Percentiles rank a stretch among this genome's conserved stretches.
These are phyloP conservation scores for Actias luna DNA, from an alignment of 2,888 invertebrate genomes.

Conservation along the genomic window DNA sequence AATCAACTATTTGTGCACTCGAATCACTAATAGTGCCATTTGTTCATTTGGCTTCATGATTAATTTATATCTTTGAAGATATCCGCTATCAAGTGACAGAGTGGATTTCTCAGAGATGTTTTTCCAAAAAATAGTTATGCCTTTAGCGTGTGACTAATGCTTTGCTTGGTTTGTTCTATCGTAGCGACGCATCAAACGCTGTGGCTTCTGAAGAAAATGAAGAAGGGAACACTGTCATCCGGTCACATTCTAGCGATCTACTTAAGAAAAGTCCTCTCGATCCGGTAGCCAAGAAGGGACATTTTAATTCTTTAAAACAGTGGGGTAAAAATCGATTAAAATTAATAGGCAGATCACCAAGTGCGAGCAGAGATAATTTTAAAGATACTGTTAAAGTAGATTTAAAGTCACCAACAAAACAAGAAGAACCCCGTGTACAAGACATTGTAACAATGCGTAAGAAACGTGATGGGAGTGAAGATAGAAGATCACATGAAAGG, in stretches of 20 bases:
- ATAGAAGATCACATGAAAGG: slow-evolving; percentile 87
- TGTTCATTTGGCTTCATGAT: slow-evolving; percentile 76
- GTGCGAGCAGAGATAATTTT: slow-evolving; percentile 78
- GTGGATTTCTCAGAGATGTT: slow-evolving; percentile 63
- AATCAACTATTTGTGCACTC: slow-evolving; percentile 73
- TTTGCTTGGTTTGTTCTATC: slow-evolving; percentile 82
- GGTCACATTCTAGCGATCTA: slow-evolving; percentile 89
- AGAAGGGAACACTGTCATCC: slow-evolving; percentile 78
- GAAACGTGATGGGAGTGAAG: slow-evolving; percentile 82
- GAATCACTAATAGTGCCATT: slow-evolving; percentile 77
- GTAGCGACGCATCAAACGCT: slow-evolving; percentile 78
- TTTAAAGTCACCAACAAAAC: slow-evolving; percentile 60
- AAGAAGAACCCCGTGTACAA: slow-evolving; percentile 83
- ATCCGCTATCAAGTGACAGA: slow-evolving; percentile 73
- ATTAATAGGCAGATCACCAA: slow-evolving; percentile 85
- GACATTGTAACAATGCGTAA: slow-evolving; percentile 85
- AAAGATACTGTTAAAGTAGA: slow-evolving; percentile 66
- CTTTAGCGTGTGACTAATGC: slow-evolving; percentile 82
- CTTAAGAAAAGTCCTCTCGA: slow-evolving; percentile 86
- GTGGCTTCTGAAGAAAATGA: slow-evolving; percentile 78
- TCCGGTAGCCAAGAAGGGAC: slow-evolving; percentile 79
- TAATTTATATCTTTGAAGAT: slow-evolving; percentile 64
- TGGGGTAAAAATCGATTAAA: slow-evolving; percentile 91
- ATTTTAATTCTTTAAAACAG: slow-evolving; percentile 91
- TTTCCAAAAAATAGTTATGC: slow-evolving; percentile 65